Evolutionary conservation across 64 coral and sea anemone species (phyloP).

Genomic region (Astreopora myriophthalma): DNA sequence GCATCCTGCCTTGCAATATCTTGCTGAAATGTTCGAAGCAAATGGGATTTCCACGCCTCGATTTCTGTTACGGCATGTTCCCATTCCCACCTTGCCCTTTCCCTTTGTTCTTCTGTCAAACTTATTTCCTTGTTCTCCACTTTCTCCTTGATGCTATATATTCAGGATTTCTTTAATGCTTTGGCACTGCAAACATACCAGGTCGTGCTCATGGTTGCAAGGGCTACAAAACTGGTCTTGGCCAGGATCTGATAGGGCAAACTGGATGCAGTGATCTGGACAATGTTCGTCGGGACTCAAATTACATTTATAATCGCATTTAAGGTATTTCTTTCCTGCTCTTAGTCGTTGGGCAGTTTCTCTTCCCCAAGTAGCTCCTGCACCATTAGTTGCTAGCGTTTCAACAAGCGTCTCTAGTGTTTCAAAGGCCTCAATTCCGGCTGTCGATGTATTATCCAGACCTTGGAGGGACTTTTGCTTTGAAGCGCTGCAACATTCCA

Average conservation of each 20-base stretch:
- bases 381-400: constrained; percentile 14
- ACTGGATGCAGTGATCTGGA: constrained; percentile 65
- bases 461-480: constrained; percentile 60
- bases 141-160: constrained; percentile 1
- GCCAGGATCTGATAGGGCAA: constrained; percentile 53
- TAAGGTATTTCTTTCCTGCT: constrained; percentile 58
- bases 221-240: constrained; percentile 35
- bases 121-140: constrained; percentile 19
- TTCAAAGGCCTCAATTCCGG: constrained; percentile 22
- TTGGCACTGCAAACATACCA: constrained; percentile 37
- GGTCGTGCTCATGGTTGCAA: constrained; percentile 20
- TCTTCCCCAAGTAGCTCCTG: constrained; percentile 21
- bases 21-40: no score
- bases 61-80: no score
- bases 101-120: no score
- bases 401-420: constrained; percentile 20
- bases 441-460: constrained; percentile 28
- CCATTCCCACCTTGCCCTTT: no score
- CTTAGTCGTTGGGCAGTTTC: constrained; percentile 27
- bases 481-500: constrained; percentile 44
- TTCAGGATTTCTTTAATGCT: constrained; percentile 20
- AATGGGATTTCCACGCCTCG: no score
- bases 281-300: constrained; percentile 61
- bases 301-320: constrained; percentile 62
- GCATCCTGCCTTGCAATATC: no score